Evolutionary conservation across 2,113 vertebrate genomes (phyloP).

Genomic region (Rhodinocichla rosea): DNA sequence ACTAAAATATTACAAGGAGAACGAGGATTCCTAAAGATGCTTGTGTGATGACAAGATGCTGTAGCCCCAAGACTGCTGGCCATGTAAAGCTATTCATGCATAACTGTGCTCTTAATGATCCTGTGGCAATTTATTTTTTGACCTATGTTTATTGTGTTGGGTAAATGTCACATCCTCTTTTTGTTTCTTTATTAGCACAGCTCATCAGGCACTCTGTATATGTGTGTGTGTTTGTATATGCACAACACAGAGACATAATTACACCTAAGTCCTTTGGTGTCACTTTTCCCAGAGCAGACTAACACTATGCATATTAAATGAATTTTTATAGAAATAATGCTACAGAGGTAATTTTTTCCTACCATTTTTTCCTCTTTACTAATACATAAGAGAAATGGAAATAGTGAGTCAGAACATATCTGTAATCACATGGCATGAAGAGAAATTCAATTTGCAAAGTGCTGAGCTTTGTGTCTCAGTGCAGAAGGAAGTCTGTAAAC

Average conservation of each 20-base stretch:
- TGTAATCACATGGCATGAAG: neutral
- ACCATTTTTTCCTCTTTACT: neutral
- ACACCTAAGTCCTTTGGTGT: neutral
- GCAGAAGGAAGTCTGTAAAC: neutral
- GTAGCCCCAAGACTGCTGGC: neutral
- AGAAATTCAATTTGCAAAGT: slow-evolving; percentile 20
- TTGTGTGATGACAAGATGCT: neutral
- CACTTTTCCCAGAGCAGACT: neutral
- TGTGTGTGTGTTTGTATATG: neutral
- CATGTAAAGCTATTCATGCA: neutral
- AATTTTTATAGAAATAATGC: slow-evolving; percentile 20
- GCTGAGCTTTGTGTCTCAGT: neutral
- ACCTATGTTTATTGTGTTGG: slow-evolving; percentile 21
- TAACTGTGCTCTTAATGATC: neutral
- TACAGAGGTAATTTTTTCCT: neutral
- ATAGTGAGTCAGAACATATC: neutral
- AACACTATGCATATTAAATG: slow-evolving; percentile 36
- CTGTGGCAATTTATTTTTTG: neutral
- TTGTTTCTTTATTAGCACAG: slow-evolving; percentile 20
- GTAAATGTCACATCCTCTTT: slow-evolving; percentile 8
- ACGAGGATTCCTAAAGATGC: neutral
- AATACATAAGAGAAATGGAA: slow-evolving; percentile 20
- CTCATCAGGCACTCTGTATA: neutral
- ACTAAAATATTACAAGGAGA: neutral
- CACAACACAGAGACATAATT: slow-evolving; percentile 38